A percentile compares a stretch with the other conserved stretches of the same genome.
Evolutionary conservation across 1,140 invertebrate species (phyloP).

Genomic region (Meloidogyne chitwoodi): DNA sequence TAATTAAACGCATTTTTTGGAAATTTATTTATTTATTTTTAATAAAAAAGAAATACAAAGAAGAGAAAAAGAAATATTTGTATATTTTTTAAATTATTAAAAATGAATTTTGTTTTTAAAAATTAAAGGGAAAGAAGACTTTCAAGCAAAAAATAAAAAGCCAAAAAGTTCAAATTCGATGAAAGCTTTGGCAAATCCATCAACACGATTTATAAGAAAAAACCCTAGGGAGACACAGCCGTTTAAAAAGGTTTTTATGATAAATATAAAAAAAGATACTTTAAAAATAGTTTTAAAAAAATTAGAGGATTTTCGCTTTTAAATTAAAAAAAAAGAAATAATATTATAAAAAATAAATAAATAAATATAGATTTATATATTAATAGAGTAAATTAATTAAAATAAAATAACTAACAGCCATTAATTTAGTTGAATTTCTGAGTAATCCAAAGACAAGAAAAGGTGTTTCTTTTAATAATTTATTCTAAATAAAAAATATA

Average conservation of each 20-base stretch:
- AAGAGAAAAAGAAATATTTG: neutral
- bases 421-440: constrained; percentile 32
- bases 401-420: constrained; percentile 40
- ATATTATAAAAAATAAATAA: neutral
- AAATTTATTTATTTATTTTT: too few relatives aligned
- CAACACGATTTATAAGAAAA: neutral
- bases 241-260: neutral
- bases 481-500: neutral
- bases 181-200: neutral
- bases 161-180: constrained; percentile 6
- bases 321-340: neutral
- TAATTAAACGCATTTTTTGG: constrained; percentile 4
- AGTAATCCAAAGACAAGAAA: constrained; percentile 42
- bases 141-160: neutral
- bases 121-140: neutral
- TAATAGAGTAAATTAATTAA: neutral
- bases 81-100: too few relatives aligned
- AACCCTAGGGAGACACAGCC: neutral
- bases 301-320: too few relatives aligned
- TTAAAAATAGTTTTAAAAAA: too few relatives aligned
- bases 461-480: constrained; percentile 11
- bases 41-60: neutral
- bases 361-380: neutral
- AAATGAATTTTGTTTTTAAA: neutral
- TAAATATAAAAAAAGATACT: too few relatives aligned